These are phyloP conservation scores for Prionchulus punctatus DNA, from an alignment of 2,888 invertebrate genomes.

Conservation along the genomic window DNA sequence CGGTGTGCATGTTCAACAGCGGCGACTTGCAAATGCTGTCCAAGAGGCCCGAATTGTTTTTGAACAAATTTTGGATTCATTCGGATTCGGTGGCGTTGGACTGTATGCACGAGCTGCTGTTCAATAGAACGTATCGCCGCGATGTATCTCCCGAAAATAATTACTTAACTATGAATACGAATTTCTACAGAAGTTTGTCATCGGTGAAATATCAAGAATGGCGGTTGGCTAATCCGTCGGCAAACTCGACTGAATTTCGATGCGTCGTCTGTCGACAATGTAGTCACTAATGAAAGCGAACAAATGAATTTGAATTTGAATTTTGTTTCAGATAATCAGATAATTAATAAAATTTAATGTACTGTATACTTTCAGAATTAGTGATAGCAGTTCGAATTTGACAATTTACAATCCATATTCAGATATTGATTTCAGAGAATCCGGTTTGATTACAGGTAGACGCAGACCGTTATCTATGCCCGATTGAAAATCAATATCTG, in stretches of 20 bases:
- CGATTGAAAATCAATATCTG: too few species aligned
- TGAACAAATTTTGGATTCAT: conserved; percentile 9
- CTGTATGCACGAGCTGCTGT: conserved; percentile 8
- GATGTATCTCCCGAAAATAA: background rate
- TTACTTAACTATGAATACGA: background rate
- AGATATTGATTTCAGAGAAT: too few species aligned
- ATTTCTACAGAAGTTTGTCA: background rate
- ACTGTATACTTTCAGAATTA: too few species aligned
- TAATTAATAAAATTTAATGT: too few species aligned
- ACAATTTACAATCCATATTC: too few species aligned
- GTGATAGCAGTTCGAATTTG: too few species aligned
- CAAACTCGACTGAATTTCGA: background rate
- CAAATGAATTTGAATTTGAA: too few species aligned
- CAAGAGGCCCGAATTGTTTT: conserved; percentile 6
- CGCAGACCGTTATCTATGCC: too few species aligned
- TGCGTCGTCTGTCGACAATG: background rate
- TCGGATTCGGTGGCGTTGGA: conserved; percentile 8
- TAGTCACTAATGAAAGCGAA: background rate
- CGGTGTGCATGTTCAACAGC: background rate
- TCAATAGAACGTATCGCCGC: conserved; percentile 6
- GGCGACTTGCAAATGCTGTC: background rate
- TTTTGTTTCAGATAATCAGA: too few species aligned
- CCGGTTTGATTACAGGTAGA: too few species aligned
- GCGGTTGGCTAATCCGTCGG: conserved; percentile 2
- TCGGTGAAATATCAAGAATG: conserved; percentile 6